A percentile compares a stretch with the other conserved stretches of the same genome.
phyloP scores from a whole-genome alignment of 2,797 vertebrate species.

The Gorsachius magnificus region DNA sequence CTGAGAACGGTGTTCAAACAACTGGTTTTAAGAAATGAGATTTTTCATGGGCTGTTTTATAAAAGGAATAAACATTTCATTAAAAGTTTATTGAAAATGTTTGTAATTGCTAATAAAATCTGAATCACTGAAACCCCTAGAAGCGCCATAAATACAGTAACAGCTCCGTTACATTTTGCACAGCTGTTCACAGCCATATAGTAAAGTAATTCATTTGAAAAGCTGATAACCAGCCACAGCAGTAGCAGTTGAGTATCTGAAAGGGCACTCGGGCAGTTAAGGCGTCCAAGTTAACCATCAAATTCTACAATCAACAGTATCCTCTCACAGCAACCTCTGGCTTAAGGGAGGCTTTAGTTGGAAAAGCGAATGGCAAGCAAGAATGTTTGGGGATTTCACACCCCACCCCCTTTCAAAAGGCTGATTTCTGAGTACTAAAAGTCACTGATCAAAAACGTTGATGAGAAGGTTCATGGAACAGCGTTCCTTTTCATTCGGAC shows the following conservation, averaged over 20 bases:
- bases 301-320: background rate
- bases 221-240: background rate
- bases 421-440: background rate
- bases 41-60: background rate
- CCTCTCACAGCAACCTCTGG: background rate
- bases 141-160: background rate
- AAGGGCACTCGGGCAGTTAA: background rate
- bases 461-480: background rate
- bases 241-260: background rate
- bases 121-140: background rate
- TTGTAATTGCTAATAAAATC: slow-evolving; percentile 42
- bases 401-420: background rate
- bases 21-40: background rate
- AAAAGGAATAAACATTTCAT: slow-evolving; percentile 4
- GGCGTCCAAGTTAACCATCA: background rate
- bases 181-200: background rate
- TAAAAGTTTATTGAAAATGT: slow-evolving; percentile 17
- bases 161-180: background rate
- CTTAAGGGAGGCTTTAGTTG: background rate
- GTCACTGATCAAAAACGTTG: background rate
- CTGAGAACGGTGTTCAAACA: background rate
- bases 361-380: background rate
- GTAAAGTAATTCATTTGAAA: background rate
- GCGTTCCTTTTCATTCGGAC: background rate
- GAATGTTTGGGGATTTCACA: background rate